Evolutionary conservation across 2,888 invertebrate genomes (phyloP), one percentile per base, ranked within the genome.

Genomic region (Nasonia oneida): DNA sequence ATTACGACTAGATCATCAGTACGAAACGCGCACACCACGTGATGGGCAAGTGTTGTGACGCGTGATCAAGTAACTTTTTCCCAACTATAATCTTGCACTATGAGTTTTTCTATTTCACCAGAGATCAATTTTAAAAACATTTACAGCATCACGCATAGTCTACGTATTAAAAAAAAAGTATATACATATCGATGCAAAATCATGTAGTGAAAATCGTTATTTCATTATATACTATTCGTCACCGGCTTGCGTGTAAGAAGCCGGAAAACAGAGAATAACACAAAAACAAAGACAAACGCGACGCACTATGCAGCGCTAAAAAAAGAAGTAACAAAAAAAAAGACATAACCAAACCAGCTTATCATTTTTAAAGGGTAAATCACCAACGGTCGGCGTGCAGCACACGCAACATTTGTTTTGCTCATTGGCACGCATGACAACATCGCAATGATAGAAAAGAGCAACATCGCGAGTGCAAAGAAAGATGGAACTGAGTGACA

Each of bases 211-310:
- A 42, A 42, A 42, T 42, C 42, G 42, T 12, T 42, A 42, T 42
- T 42, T 42, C 42, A 42, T 29, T 29, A 1, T 42, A 3, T 4
- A 18, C 57, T 18, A 5, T 57, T 57, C 42, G 42, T 42, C 42
- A 42, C 1, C 12, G 29, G 42, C 2, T 42, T 42, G 12, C 5
- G 15, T 37, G 37, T 29, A 70, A 77, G 33, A 50, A 39, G 29
- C 83, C 77, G 76, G 82, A 71, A 83, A 77, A 77, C 67, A 64
- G 67, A 15, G 76, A 77, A 67, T 39, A 47, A 15, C 15, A 14
- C 15, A 14, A 75, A 37, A 47, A 61, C 4, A 74, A 61, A 14
- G 15, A 64, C 8, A 47, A 29, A 64, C 10, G 8, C 12, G 50
- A 29, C 50, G 39, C 29, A 23, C 29, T 29, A 29, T 29, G 29